Conservation (phyloP, 2,797 vertebrate species). For the Bucorvus abyssinicus region DNA sequence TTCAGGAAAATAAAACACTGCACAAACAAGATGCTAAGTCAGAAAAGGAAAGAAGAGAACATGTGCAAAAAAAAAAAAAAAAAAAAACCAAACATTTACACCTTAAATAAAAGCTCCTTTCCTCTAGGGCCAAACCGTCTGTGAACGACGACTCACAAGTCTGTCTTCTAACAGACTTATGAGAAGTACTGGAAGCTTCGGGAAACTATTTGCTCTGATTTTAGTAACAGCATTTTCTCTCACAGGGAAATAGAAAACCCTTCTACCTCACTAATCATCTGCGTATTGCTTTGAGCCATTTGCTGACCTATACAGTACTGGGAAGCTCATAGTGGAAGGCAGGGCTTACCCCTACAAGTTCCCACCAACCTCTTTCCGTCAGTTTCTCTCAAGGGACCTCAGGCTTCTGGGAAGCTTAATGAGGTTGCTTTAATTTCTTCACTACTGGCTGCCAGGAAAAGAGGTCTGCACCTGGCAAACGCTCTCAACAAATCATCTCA, state of each 20-base stretch:
- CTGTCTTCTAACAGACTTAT: background rate
- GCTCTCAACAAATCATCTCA: background rate
- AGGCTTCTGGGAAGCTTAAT: background rate
- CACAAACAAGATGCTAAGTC: background rate
- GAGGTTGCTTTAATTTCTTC: background rate
- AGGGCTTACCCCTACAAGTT: background rate
- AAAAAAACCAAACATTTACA: too few relatives aligned
- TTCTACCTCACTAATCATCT: background rate
- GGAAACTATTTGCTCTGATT: background rate
- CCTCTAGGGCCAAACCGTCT: background rate
- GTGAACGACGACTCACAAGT: background rate
- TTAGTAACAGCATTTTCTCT: background rate
- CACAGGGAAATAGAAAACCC: background rate
- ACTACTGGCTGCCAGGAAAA: background rate
- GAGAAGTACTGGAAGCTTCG: background rate
- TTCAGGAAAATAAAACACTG: background rate
- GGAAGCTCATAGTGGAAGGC: background rate
- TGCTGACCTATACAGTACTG: background rate
- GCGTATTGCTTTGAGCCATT: background rate
- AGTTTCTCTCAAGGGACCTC: background rate
- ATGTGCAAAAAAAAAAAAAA: background rate
- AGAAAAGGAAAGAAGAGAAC: background rate
- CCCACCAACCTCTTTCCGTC: background rate
- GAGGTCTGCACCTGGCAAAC: constrained; percentile 8
- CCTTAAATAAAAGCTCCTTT: background rate